Evolutionary conservation across 2,113 vertebrate genomes (phyloP).

Genomic region (Centrocercus urophasianus): DNA sequence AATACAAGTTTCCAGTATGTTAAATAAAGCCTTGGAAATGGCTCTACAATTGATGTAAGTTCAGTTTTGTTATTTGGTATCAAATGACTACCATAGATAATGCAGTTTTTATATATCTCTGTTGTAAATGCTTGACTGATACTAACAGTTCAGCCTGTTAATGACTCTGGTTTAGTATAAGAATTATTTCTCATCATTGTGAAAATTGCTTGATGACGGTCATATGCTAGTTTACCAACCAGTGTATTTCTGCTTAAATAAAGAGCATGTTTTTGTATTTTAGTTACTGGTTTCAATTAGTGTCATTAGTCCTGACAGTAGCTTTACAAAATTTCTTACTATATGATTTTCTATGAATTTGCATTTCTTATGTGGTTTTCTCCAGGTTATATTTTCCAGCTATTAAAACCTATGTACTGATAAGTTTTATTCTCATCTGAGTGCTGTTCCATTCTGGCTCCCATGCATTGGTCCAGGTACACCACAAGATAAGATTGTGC

Average conservation of each 20-base stretch:
- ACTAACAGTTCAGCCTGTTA: not conserved
- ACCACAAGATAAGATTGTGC: not conserved
- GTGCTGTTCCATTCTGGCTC: not conserved
- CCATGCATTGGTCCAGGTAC: not conserved
- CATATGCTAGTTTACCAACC: not conserved
- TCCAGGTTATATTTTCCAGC: not conserved
- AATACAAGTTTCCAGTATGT: not conserved
- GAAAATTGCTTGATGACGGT: not conserved
- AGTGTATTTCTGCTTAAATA: not conserved
- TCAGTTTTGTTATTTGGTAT: not conserved
- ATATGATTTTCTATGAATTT: not conserved
- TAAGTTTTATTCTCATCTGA: not conserved
- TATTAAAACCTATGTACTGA: not conserved
- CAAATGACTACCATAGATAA: not conserved
- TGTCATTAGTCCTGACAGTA: not conserved
- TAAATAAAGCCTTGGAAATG: slow-evolving; percentile 50
- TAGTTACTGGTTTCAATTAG: not conserved
- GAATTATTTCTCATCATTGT: not conserved
- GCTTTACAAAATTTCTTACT: not conserved
- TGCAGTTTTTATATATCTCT: not conserved
- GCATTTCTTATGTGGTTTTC: not conserved
- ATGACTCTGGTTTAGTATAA: not conserved
- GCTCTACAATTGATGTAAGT: slow-evolving; percentile 33
- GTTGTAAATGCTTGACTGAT: not conserved
- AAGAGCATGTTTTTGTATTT: not conserved